Conservation (phyloP, 2,888 invertebrate genomes). For the Pollenia labialis region DNA sequence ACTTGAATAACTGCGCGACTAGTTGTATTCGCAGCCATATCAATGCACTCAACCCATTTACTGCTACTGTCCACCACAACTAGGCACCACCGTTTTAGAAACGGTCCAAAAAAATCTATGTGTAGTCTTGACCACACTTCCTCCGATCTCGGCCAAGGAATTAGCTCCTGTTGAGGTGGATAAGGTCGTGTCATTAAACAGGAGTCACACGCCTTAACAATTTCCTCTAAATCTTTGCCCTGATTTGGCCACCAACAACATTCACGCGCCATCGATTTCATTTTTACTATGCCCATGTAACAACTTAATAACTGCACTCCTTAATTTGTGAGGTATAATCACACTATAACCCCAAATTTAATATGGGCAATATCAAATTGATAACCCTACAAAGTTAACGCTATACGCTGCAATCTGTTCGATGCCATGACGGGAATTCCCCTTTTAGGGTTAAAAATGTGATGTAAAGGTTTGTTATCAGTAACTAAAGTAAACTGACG, state of each 20-base stretch:
- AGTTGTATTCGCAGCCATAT: conserved; percentile 51
- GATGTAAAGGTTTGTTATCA: conserved; percentile 56
- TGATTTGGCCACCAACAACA: conserved; percentile 76
- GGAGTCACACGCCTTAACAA: conserved; percentile 61
- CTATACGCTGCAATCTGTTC: conserved; percentile 73
- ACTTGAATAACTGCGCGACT: conserved; percentile 50
- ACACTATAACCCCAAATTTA: conserved; percentile 67
- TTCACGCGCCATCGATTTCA: conserved; percentile 61
- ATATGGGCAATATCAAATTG: conserved; percentile 72
- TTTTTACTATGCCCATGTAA: conserved; percentile 71
- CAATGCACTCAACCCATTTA: conserved; percentile 68
- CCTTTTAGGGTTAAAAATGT: conserved; percentile 60
- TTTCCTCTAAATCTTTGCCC: conserved; percentile 74
- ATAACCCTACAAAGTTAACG: conserved; percentile 74
- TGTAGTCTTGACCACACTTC: conserved; percentile 52
- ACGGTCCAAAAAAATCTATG: conserved; percentile 61
- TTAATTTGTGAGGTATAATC: conserved; percentile 54
- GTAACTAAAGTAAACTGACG: conserved; percentile 58
- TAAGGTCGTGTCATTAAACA: conserved; percentile 52
- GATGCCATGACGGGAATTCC: conserved; percentile 77
- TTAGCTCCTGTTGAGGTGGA: conserved; percentile 31
- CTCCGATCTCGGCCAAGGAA: conserved; percentile 46
- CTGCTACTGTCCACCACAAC: conserved; percentile 75
- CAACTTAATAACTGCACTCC: conserved; percentile 70
- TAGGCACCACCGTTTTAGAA: conserved; percentile 55